Percentiles rank a stretch among this genome's conserved stretches.
Conservation (phyloP, 2,888 invertebrate genomes). For the Meloe dianella region DNA sequence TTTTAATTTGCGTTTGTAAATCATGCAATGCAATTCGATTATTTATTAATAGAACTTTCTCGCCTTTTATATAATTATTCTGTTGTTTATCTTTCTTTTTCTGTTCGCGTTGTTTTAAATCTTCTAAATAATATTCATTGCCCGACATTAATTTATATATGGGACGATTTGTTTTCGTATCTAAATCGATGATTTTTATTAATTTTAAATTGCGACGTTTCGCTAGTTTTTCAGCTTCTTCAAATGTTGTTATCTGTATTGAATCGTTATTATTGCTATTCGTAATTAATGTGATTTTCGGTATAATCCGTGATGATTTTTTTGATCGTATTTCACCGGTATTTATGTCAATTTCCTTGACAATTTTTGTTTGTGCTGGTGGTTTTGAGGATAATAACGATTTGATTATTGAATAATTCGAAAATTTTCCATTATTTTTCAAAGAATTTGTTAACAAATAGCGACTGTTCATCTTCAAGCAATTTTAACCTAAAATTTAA, state of each 20-base stretch:
- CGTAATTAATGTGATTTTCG: constrained; percentile 72
- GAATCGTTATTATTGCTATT: constrained; percentile 55
- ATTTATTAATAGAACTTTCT: constrained; percentile 69
- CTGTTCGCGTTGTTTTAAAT: constrained; percentile 63
- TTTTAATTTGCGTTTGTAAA: constrained; percentile 68
- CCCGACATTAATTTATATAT: constrained; percentile 74
- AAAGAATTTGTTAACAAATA: constrained; percentile 13
- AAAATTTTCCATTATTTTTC: background rate
- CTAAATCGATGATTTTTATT: constrained; percentile 71
- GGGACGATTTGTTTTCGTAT: constrained; percentile 71
- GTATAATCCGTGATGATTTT: constrained; percentile 50
- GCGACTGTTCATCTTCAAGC: constrained; percentile 12
- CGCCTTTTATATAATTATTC: constrained; percentile 62
- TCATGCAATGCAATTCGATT: constrained; percentile 71
- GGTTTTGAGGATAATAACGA: constrained; percentile 24
- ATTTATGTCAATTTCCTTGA: constrained; percentile 26
- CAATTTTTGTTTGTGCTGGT: constrained; percentile 19
- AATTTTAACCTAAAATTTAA: constrained; percentile 8
- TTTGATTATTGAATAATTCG: background rate
- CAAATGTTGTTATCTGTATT: constrained; percentile 67
- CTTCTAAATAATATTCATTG: constrained; percentile 69
- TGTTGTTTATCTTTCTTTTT: constrained; percentile 59
- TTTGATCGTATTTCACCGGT: constrained; percentile 44
- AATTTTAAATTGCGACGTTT: constrained; percentile 72
- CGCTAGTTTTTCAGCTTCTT: constrained; percentile 74